phyloP scores from a whole-genome alignment of 2,797 vertebrate genomes.

The Luscinia megarhynchos region DNA sequence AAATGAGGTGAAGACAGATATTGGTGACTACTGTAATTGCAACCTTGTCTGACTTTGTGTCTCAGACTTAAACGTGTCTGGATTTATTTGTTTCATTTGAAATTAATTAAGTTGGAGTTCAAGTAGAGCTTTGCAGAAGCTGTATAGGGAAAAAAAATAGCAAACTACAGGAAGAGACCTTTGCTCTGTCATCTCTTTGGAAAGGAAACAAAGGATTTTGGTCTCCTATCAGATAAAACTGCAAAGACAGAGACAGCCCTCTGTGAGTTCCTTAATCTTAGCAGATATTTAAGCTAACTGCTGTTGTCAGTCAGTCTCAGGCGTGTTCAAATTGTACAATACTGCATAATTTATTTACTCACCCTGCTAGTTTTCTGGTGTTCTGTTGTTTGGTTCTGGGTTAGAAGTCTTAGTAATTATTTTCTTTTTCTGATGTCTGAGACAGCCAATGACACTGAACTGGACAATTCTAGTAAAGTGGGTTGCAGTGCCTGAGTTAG shows the following conservation, averaged over 20 bases:
- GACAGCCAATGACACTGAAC: not conserved
- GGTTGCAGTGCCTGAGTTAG: not conserved
- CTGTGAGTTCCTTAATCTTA: not conserved
- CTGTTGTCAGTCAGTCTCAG: not conserved
- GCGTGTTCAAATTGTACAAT: not conserved
- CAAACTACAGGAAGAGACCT: not conserved
- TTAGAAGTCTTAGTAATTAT: not conserved
- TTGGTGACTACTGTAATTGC: not conserved
- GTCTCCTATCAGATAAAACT: not conserved
- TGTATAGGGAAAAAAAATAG: not conserved
- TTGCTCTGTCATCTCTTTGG: not conserved
- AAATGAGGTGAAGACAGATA: not conserved
- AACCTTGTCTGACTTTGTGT: not conserved
- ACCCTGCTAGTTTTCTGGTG: not conserved
- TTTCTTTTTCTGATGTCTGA: not conserved
- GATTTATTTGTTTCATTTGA: not conserved
- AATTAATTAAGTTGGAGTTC: not conserved
- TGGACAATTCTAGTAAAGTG: not conserved
- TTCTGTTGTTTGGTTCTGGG: not conserved
- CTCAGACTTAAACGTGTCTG: not conserved
- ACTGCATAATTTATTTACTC: not conserved
- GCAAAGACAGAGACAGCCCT: not conserved
- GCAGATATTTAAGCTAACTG: not conserved
- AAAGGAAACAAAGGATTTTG: constrained; percentile 10
- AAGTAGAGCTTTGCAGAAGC: not conserved